These are phyloP conservation scores for Glandiceps talaboti DNA, from an alignment of 53 echinoderm and acorn worm genomes.

Conservation along the genomic window DNA sequence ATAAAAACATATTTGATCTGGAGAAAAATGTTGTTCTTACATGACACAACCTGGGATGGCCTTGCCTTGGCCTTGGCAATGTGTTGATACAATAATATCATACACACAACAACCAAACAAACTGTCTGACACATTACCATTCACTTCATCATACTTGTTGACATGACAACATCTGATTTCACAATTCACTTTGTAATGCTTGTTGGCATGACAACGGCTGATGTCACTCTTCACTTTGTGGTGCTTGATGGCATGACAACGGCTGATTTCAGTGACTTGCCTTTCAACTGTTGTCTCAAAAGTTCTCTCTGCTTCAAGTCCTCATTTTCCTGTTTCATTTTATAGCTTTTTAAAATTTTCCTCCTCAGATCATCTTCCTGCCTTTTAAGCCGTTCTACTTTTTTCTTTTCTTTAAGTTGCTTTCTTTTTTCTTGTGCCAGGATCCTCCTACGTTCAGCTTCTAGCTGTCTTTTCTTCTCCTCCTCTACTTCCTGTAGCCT, in stretches of 20 bases:
- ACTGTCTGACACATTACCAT: no score
- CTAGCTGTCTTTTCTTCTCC: slow-evolving; percentile 49
- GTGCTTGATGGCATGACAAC: slow-evolving; percentile 15
- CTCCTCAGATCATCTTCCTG: slow-evolving; percentile 53
- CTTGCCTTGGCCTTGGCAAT: no score
- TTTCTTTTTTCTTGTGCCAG: slow-evolving; percentile 39
- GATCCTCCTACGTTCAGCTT: slow-evolving; percentile 42
- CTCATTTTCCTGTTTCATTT: slow-evolving; percentile 18
- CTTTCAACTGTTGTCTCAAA: slow-evolving; percentile 4
- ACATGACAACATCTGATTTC: no score
- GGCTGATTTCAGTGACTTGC: slow-evolving; percentile 49
- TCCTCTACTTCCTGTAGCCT: slow-evolving; percentile 58
- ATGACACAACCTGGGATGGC: no score
- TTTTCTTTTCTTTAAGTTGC: slow-evolving; percentile 32
- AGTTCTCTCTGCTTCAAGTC: not conserved
- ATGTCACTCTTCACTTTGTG: slow-evolving; percentile 6
- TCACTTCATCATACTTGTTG: no score
- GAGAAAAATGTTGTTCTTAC: no score
- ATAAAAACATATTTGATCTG: no score
- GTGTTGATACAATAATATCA: no score
- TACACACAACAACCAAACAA: no score
- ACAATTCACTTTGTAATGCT: not conserved
- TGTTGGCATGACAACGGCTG: slow-evolving; percentile 31
- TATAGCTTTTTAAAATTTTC: slow-evolving; percentile 39
- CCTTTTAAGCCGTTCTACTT: slow-evolving; percentile 44